These are phyloP conservation scores for Coenobita brevimanus DNA, from an alignment of 1,140 invertebrate genomes.

Conservation along the genomic window DNA sequence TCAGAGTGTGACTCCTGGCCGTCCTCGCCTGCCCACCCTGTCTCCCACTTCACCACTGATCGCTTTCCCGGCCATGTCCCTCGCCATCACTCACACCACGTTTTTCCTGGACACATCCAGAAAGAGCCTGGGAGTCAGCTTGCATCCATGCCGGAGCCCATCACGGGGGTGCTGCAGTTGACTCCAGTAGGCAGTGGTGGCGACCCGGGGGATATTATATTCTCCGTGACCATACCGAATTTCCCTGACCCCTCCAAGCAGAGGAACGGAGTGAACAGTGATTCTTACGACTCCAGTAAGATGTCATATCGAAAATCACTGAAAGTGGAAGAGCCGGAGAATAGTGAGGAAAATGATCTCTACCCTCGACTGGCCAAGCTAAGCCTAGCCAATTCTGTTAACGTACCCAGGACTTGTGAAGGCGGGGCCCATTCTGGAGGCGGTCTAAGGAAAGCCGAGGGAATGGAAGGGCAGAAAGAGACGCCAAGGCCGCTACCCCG, in stretches of 20 bases:
- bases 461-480: too few relatives aligned
- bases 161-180: constrained; percentile 47
- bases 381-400: too few relatives aligned
- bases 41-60: background rate
- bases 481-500: background rate
- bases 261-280: constrained; percentile 3
- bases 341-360: too few relatives aligned
- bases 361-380: too few relatives aligned
- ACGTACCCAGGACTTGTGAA: too few relatives aligned
- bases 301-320: background rate
- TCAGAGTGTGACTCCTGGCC: constrained; percentile 54
- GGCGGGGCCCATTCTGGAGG: too few relatives aligned
- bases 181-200: constrained; percentile 1
- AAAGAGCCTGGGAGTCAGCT: background rate
- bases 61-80: background rate
- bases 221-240: constrained; percentile 48
- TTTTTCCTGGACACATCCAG: background rate
- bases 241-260: background rate
- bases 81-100: background rate
- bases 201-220: constrained; percentile 28
- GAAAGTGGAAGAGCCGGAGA: too few relatives aligned
- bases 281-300: constrained; percentile 3
- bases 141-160: constrained; percentile 46
- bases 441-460: too few relatives aligned
- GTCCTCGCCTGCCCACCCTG: constrained; percentile 19